Evolutionary conservation across 2,797 vertebrate genomes (phyloP), one percentile per base, ranked within the genome.

Genomic region (Babyrousa celebensis): DNA sequence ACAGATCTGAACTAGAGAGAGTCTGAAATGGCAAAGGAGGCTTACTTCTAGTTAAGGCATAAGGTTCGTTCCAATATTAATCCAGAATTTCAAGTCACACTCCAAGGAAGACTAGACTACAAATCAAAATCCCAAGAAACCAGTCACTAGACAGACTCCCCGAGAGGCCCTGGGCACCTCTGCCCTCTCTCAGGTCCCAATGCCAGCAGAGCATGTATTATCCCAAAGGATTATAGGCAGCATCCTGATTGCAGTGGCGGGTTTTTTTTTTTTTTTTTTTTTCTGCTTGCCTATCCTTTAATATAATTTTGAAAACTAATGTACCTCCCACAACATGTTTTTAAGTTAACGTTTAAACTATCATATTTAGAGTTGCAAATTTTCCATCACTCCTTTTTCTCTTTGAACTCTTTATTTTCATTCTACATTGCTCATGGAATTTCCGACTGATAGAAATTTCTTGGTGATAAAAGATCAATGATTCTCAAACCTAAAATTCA

Each of bases 61-160:
- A 78, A 90, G 74, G 74, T 72, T 94, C n/a, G 23, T 78, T 88
- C 72, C 67, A 84, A 43, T 90, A 65, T 70, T 58, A 87, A 90
- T 43, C 78, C 77, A 92, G 62, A 85, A 78, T 92, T 90, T 93
- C 72, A 91, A 90, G 77, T 70, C 82, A 29, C 74, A 78, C 16
- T 65, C 63, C 85, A 78, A 92, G 70, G 56, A 67, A 96, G 27
- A 3, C 43, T 27, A 62, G 60, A 68, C 36, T 74, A 62, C 36
- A 82, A 54, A 86, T 80, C 25, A 70, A 71, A 95, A n/a, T 58
- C 54, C 43, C 72, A 11, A 4, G 21, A 54, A 56, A 16, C n/a
- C 32, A 52, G 48, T 80, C 65, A 12, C 17, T 4, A 36, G 52
- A 23, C 25, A 87, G 63, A 54, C 9, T 43, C 25, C 43, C 58